Conservation (phyloP, 1,140 invertebrate genomes). For the Drosophila mauritiana region DNA sequence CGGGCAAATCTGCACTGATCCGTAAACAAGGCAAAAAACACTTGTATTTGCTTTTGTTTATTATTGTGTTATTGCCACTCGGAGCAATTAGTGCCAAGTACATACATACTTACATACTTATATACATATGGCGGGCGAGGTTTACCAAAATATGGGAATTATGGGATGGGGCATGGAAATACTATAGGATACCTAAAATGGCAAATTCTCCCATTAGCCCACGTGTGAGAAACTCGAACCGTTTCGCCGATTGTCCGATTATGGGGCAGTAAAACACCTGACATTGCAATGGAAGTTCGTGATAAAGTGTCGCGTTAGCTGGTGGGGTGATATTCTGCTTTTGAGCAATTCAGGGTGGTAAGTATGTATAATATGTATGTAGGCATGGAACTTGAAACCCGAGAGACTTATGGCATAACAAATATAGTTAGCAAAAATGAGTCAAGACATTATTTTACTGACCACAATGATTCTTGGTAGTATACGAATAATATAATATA, state of each 20-base stretch:
- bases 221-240: conserved; percentile 9
- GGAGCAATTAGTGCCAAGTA: conserved; percentile 31
- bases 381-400: not conserved
- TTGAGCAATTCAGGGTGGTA: not conserved
- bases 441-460: no score
- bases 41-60: conserved; percentile 22
- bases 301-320: conserved; percentile 7
- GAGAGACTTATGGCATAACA: conserved; percentile 3
- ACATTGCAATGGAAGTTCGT: conserved; percentile 9
- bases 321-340: not conserved
- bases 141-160: not conserved
- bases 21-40: conserved; percentile 19
- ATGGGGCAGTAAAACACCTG: conserved; percentile 12
- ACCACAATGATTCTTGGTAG: conserved; percentile 25
- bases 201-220: conserved; percentile 8
- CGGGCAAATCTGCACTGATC: conserved; percentile 14
- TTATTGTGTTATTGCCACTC: conserved; percentile 20
- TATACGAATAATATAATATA: not conserved
- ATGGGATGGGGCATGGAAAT: not conserved
- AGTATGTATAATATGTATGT: not conserved
- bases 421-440: conserved; percentile 4
- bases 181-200: not conserved
- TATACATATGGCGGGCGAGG: not conserved
- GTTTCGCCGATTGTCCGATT: conserved; percentile 16
- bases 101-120: not conserved